Evolutionary conservation across 1,140 invertebrate genomes (phyloP), one percentile per base, ranked within the genome.

Genomic region (Eumeta japonica): DNA sequence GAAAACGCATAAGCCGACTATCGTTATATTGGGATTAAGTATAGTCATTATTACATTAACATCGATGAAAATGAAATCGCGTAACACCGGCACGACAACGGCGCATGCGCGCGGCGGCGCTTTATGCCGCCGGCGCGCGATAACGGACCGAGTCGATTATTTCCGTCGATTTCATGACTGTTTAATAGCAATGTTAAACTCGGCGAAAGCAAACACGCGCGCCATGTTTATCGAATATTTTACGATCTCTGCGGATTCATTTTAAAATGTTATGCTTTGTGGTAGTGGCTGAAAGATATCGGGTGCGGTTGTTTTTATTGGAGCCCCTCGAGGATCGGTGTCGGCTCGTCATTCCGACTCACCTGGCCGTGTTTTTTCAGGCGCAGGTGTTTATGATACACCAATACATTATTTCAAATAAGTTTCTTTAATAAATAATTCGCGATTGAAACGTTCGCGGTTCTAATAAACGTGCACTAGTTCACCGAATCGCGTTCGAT

Each of bases 141-240:
- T 73, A 73, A 73, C 68, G 65, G 68, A 61, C 62, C 61, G 64
- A 51, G 58, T 62, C 54, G 62, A 71, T 74, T 74, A 71, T 74
- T 71, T 73, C 64, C 67, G 66, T 67, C 55, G 59, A 68, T 68
- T 70, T 67, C 65, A 68, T 53, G 68, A 66, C 66, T 71, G 68
- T 71, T 71, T 71, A 63, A 73, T 71, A 73, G 68, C 66, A 71
- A 68, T 67, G 68, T 67, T 68, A 65, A 66, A 66, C 52, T 63
- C 60, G 55, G 56, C 62, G 54, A 67, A 73, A 67, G 64, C 64
- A 68, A 68, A 71, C 62, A 73, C 44, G 66, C 53, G 50, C 60
- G 57, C 61, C 58, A 55, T 71, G 66, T 74, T 74, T 74, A 71
- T 65, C 53, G 56, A 73, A 74, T 71, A 74, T 74, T 74, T 71